A percentile compares a stretch with the other conserved stretches of the same genome.
These are phyloP conservation scores for Episyrphus balteatus DNA, from an alignment of 1,140 invertebrate genomes.

Conservation along the genomic window DNA sequence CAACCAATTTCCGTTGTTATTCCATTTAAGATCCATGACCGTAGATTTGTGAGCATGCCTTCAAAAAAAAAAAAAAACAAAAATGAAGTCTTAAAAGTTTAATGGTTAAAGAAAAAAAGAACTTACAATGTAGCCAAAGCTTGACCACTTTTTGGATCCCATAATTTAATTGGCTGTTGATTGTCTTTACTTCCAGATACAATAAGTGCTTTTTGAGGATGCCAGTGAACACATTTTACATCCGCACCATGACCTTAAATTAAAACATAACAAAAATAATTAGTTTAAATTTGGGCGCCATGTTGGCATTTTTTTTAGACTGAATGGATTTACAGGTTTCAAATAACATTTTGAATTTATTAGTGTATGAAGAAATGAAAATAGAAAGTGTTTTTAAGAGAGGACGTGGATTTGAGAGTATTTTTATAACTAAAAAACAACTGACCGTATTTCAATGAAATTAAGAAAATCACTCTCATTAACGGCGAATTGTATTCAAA, in stretches of 20 bases:
- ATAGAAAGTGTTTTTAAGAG: too few relatives aligned
- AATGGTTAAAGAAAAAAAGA: background rate
- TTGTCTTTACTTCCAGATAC: conserved; percentile 99
- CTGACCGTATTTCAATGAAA: too few relatives aligned
- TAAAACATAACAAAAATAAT: background rate
- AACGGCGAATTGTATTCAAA: too few relatives aligned
- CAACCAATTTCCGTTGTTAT: conserved; percentile 98
- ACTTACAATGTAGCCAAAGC: conserved; percentile 68
- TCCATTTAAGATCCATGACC: conserved; percentile 99
- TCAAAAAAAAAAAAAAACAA: conserved; percentile 16
- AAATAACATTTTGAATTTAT: background rate
- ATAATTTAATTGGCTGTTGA: conserved; percentile 98
- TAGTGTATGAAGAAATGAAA: too few relatives aligned
- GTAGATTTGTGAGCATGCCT: conserved; percentile 98
- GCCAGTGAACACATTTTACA: conserved; percentile 99
- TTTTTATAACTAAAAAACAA: too few relatives aligned
- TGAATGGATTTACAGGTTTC: background rate
- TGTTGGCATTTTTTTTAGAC: too few relatives aligned
- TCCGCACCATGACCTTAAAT: conserved; percentile 89
- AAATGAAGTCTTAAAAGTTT: background rate
- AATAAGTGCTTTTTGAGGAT: conserved; percentile 92
- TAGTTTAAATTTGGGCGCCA: too few relatives aligned
- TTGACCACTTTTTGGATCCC: conserved; percentile 95
- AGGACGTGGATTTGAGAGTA: too few relatives aligned
- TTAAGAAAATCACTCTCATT: too few relatives aligned